Evolutionary conservation across 2,888 invertebrate genomes (phyloP), one percentile per base, ranked within the genome.

Genomic region (Azorinus chamasolen): DNA sequence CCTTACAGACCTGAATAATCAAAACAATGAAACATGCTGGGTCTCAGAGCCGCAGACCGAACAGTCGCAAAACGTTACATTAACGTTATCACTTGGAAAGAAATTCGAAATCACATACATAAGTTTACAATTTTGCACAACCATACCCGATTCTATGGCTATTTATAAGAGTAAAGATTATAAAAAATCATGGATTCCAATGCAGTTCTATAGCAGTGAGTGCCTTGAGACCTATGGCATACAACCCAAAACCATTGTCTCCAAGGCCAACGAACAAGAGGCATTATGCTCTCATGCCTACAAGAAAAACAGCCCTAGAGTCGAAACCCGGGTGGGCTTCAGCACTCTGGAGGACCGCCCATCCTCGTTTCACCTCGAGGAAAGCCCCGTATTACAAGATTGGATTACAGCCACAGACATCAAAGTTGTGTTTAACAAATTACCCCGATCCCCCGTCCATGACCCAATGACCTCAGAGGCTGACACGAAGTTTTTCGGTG

Each of bases 361-460:
- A 0, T 98, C 98, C 72, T 97, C 98, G 0, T 95, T 96, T 16
- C 97, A 98, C 93, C 97, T 99, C 90, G 99, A 99, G 92, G 96
- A 96, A 85, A 98, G 98, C 14, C 97, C 98, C 0, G 98, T 99
- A 2, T 95, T 99, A 22, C 94, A 94, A 94, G 99, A 99, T 93
- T 99, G 99, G 99, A 98, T 99, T 16, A 99, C 99, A 0, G 99
- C 99, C 16, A 99, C 99, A 1, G 99, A 99, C 91, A 97, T 99
- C 72, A 95, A 96, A 83, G 96, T 99, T 71, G 91, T 92, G 63
- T 92, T 93, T 82, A 88, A 89, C 81, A 90, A 90, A 70, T 86
- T 92, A 32, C 83, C 86, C 72, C 84, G 88, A 37, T 65, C 69
- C 14, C 22, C 43, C 20, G 22, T 27, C 12, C 16, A n/a, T 14